phyloP scores from a whole-genome alignment of 1,140 invertebrate species.

The Myzus persicae region DNA sequence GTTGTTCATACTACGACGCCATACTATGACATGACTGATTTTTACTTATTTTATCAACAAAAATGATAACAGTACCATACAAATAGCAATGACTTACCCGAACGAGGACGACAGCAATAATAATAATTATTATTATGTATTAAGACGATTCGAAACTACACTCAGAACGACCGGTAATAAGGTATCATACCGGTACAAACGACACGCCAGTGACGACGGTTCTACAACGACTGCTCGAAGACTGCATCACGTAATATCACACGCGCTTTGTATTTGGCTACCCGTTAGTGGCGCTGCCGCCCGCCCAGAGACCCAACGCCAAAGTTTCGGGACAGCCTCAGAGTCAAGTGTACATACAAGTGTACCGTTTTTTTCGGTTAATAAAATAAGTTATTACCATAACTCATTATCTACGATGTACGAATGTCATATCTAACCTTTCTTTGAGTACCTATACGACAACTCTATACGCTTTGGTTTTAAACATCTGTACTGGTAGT shows the following conservation, averaged over 20 bases:
- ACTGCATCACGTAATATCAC: neutral
- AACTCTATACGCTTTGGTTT: neutral
- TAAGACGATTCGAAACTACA: neutral
- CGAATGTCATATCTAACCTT: neutral
- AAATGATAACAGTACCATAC: neutral
- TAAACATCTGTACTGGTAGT: neutral
- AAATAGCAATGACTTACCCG: neutral
- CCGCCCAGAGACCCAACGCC: neutral
- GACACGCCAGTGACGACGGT: neutral
- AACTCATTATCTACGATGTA: neutral
- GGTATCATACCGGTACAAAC: neutral
- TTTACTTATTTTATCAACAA: neutral
- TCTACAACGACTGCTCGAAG: neutral
- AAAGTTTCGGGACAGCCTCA: neutral
- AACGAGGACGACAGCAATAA: neutral
- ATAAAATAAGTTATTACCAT: neutral
- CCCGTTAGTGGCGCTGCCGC: neutral
- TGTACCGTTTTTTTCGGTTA: neutral
- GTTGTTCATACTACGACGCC: neutral
- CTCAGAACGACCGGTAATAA: neutral
- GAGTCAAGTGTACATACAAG: no score
- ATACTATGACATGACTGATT: no score
- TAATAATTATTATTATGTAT: neutral
- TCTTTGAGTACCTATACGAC: neutral
- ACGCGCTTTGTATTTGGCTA: neutral